phyloP scores from a whole-genome alignment of 2,888 invertebrate genomes.

The Notodonta ziczac region DNA sequence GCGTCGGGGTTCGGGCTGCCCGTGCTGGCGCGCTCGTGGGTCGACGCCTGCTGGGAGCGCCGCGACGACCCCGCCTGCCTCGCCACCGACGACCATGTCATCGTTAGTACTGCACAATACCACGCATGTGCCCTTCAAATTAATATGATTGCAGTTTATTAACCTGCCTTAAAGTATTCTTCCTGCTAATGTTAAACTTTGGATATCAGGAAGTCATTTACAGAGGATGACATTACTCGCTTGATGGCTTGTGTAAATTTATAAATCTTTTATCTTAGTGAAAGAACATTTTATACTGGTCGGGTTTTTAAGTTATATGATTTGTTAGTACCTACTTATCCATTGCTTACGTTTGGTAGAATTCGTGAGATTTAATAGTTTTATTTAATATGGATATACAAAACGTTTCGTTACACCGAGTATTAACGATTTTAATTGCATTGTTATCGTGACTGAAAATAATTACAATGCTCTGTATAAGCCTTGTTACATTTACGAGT shows the following conservation, averaged over 20 bases:
- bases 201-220: too few relatives aligned
- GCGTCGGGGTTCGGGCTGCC: slow-evolving; percentile 95
- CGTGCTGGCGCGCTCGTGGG: slow-evolving; percentile 95
- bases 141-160: too few relatives aligned
- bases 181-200: too few relatives aligned
- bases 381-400: slow-evolving; percentile 1
- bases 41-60: slow-evolving; percentile 93
- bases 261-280: too few relatives aligned
- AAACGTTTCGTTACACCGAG: slow-evolving; percentile 3
- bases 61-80: slow-evolving; percentile 88
- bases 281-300: too few relatives aligned
- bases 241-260: too few relatives aligned
- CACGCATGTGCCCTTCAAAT: too few relatives aligned
- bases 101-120: slow-evolving; percentile 74
- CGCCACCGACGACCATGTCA: slow-evolving; percentile 88
- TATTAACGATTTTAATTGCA: slow-evolving; percentile 5
- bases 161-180: too few relatives aligned
- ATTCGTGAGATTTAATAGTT: not conserved
- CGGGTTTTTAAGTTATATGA: too few relatives aligned
- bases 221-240: too few relatives aligned
- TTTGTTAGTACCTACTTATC: too few relatives aligned
- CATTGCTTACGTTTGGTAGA: too few relatives aligned
- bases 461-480: slow-evolving; percentile 2
- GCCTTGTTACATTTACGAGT: slow-evolving; percentile 9
- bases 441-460: slow-evolving; percentile 8